Conservation (phyloP, 2,888 invertebrate genomes). For the Meiosimyza platycephala region DNA sequence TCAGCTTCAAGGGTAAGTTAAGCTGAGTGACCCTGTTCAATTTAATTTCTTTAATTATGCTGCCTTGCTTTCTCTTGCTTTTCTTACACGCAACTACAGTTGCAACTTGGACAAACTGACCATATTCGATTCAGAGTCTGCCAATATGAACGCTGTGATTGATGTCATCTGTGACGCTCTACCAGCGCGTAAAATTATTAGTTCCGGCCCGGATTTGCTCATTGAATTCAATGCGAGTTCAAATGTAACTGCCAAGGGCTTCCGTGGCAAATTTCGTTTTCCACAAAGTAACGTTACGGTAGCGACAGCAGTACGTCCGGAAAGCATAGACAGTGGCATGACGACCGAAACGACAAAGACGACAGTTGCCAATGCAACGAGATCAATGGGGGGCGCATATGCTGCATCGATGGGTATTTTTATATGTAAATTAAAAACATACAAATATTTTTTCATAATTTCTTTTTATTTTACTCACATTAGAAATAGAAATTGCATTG, state of each 20-base stretch:
- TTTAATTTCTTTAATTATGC: no score
- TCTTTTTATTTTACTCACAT: background rate
- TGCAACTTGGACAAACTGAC: slow-evolving; percentile 78
- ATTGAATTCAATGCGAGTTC: slow-evolving; percentile 89
- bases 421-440: background rate
- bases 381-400: background rate
- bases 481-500: slow-evolving; percentile 26
- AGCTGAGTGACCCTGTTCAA: background rate
- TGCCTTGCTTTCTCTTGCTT: background rate
- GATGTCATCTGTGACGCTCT: slow-evolving; percentile 82
- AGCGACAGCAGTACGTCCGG: slow-evolving; percentile 26
- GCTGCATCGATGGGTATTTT: background rate
- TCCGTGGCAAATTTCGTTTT: slow-evolving; percentile 66
- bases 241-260: slow-evolving; percentile 65
- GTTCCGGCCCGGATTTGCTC: slow-evolving; percentile 84
- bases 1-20: slow-evolving; percentile 58
- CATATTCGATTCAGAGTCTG: slow-evolving; percentile 82
- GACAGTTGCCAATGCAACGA: background rate
- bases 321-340: slow-evolving; percentile 30
- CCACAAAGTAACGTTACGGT: slow-evolving; percentile 48
- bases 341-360: background rate
- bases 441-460: background rate
- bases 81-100: slow-evolving; percentile 44
- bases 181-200: slow-evolving; percentile 81
- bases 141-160: slow-evolving; percentile 79